A percentile compares a stretch with the other conserved stretches of the same genome.
These are phyloP conservation scores for Nymphalis io DNA, from an alignment of 1,140 invertebrate genomes.

Conservation along the genomic window DNA sequence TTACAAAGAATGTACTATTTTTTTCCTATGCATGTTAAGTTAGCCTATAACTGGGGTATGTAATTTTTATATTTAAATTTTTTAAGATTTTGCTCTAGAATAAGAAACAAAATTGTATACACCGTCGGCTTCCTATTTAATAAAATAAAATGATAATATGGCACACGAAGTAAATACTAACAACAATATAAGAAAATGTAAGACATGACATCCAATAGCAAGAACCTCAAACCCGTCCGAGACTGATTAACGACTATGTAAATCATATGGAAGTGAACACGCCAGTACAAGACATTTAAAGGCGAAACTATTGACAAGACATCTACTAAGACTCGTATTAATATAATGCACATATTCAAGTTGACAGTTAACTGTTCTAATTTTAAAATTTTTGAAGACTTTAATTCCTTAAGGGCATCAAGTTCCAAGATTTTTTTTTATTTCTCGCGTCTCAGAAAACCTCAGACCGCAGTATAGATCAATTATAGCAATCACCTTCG, in stretches of 20 bases:
- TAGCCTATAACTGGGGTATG: too few relatives aligned
- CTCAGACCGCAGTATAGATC: conserved; percentile 37
- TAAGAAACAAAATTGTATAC: too few relatives aligned
- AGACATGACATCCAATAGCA: conserved; percentile 28
- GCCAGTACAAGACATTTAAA: conserved; percentile 15
- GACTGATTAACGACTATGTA: conserved; percentile 31
- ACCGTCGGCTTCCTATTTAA: too few relatives aligned
- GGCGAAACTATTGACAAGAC: conserved; percentile 11
- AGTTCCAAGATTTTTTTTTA: background rate
- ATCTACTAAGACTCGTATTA: conserved; percentile 2
- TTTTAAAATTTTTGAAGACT: background rate
- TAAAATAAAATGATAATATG: conserved; percentile 15
- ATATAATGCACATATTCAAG: background rate
- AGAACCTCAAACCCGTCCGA: conserved; percentile 21
- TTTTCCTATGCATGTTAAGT: too few relatives aligned
- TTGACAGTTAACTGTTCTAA: conserved; percentile 9
- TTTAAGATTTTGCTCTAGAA: too few relatives aligned
- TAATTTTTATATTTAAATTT: too few relatives aligned
- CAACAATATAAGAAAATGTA: conserved; percentile 26
- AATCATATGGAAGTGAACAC: conserved; percentile 24
- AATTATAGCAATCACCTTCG: conserved; percentile 49
- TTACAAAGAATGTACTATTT: too few relatives aligned
- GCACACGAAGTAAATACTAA: conserved; percentile 24
- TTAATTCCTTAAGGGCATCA: conserved; percentile 12
- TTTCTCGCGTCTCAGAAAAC: conserved; percentile 10